A percentile compares a stretch with the other conserved stretches of the same genome.
Evolutionary conservation across 2,888 invertebrate genomes (phyloP).

Genomic region (Sicus ferrugineus): DNA sequence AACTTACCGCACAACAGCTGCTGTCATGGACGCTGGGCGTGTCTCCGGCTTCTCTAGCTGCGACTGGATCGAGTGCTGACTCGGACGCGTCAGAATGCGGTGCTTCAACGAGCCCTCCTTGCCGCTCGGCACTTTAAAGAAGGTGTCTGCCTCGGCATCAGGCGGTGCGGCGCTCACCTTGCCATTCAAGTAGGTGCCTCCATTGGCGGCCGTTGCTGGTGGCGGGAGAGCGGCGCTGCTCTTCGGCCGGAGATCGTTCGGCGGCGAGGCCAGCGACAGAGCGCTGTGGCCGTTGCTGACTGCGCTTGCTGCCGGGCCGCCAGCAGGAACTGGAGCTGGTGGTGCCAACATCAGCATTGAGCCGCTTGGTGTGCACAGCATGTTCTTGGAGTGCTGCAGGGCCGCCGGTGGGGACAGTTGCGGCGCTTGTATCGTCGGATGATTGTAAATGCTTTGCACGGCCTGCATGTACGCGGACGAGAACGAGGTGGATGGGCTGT

Average conservation of each 20-base stretch:
- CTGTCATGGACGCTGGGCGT: conserved; percentile 30
- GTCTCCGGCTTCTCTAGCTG: conserved; percentile 41
- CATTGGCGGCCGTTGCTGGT: neutral
- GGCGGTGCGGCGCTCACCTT: conserved; percentile 46
- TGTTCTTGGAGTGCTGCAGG: conserved; percentile 24
- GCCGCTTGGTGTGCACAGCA: conserved; percentile 33
- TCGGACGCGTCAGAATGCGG: conserved; percentile 68
- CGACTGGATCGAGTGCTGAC: conserved; percentile 58
- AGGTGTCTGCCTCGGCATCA: conserved; percentile 45
- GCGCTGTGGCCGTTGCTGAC: conserved; percentile 31
- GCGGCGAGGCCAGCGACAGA: conserved; percentile 1
- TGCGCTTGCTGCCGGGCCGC: conserved; percentile 21
- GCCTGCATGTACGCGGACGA: conserved; percentile 29
- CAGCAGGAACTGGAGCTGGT: conserved; percentile 23
- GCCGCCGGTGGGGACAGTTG: conserved; percentile 32
- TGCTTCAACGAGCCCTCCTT: conserved; percentile 73
- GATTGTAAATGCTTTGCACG: conserved; percentile 21
- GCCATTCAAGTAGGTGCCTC: conserved; percentile 49
- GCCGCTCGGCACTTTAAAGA: conserved; percentile 66
- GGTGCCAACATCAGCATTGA: conserved; percentile 39
- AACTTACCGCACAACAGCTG: conserved; percentile 43
- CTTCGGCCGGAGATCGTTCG: conserved; percentile 30
- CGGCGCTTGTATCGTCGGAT: conserved; percentile 37
- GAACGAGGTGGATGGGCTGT: conserved; percentile 3
- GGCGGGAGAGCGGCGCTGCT: conserved; percentile 5